Conservation (phyloP, 2,797 vertebrate species). For the Eulemur mongoz region DNA sequence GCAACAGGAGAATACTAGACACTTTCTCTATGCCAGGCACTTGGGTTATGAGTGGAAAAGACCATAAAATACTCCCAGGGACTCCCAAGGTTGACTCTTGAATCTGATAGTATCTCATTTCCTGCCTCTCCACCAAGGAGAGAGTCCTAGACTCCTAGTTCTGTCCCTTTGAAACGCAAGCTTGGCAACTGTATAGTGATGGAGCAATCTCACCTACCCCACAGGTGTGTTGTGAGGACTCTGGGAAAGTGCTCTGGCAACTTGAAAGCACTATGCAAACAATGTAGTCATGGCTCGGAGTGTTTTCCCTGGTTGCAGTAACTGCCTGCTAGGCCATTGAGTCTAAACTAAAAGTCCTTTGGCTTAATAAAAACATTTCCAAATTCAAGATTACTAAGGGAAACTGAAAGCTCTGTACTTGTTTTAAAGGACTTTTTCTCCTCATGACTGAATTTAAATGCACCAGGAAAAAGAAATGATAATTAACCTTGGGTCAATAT, state of each 20-base stretch:
- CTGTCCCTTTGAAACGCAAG: not conserved
- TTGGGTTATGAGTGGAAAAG: not conserved
- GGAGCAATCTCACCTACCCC: not conserved
- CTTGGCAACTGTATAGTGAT: not conserved
- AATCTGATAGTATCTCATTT: not conserved
- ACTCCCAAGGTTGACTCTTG: not conserved
- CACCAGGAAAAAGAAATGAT: slow-evolving; percentile 40
- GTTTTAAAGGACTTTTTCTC: slow-evolving; percentile 26
- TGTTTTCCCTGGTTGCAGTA: not conserved
- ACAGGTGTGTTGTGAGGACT: not conserved
- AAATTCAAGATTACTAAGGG: slow-evolving; percentile 28
- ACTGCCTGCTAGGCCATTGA: not conserved
- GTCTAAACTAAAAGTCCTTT: not conserved
- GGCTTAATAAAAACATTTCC: slow-evolving; percentile 41
- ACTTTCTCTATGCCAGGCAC: not conserved
- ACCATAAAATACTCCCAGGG: not conserved
- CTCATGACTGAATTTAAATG: slow-evolving; percentile 57
- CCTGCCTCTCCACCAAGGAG: not conserved
- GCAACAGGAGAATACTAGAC: not conserved
- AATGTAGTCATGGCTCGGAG: not conserved
- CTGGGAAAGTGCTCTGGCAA: not conserved
- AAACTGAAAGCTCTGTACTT: slow-evolving; percentile 34
- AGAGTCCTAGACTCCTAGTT: not conserved
- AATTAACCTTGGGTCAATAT: slow-evolving; percentile 71
- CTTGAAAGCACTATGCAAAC: not conserved